Base-by-base conservation (phyloP, 2,113 vertebrate genomes). In the Zingel zingel region DNA sequence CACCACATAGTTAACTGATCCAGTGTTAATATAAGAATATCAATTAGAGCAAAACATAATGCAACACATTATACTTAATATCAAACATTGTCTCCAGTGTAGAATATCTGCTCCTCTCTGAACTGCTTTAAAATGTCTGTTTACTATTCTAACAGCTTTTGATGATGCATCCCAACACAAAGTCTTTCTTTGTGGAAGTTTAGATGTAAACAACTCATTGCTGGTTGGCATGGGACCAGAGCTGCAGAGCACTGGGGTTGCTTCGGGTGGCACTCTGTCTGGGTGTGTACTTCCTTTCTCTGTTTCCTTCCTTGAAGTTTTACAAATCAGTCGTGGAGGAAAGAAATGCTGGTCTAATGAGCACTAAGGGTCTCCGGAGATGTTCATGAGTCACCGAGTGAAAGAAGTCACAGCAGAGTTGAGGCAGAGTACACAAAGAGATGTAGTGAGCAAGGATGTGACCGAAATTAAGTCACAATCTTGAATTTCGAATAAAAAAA, bases 131-230 rank as follows among this genome's bases (percentile, higher is more conserved):
- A 63, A 10, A 3, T 43, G 19, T 62, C 69, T 8, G 30, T 25
- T 85, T 68, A 68, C 53, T 74, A 18, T 72, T 86, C n/a, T 8
- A 47, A 73, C 48, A 30, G 3, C 61, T 61, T 82, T 75, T 53
- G 59, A 14, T 51, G 61, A 47, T 62, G 76, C 57, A 65, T 57
- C 58, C 16, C 19, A 9, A 62, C 45, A 48, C 3, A 0, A 36
- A 27, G 12, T 61, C 43, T 69, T 18, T 71, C 39, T 81, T 62
- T 65, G 58, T 54, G 8, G 43, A 74, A 23, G 50, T 74, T 61
- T 66, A 1, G 73, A 57, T 75, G 81, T 30, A 85, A 90, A 84
- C 62, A 84, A 83, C 86, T 90, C 59, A 25, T 53, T 75, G 85
- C 77, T 58, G 50, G 58, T 86, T 90, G 75, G 83, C 86, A 25